These are phyloP conservation scores for Xenops minutus DNA, from an alignment of 2,797 vertebrate species.

Conservation along the genomic window DNA sequence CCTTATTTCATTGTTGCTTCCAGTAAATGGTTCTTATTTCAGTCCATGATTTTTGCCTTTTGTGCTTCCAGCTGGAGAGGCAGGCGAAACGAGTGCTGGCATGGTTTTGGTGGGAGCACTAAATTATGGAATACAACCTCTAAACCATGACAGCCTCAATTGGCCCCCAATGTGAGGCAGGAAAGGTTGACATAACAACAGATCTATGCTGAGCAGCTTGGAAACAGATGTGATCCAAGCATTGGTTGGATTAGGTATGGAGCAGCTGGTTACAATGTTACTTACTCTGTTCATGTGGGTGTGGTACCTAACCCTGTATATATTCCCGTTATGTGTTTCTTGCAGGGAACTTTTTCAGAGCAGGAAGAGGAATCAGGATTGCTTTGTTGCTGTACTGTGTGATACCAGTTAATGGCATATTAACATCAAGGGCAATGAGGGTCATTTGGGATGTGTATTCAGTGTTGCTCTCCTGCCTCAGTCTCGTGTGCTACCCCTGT, in stretches of 20 bases:
- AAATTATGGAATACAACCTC: background rate
- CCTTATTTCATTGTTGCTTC: background rate
- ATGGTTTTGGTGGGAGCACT: rapidly evolving
- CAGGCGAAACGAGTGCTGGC: rapidly evolving
- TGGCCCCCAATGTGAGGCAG: rapidly evolving
- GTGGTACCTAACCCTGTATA: background rate
- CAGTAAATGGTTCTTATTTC: background rate
- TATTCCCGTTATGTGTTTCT: background rate
- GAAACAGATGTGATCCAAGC: background rate
- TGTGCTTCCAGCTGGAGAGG: background rate
- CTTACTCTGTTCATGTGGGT: background rate
- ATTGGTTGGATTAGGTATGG: background rate
- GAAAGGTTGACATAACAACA: background rate
- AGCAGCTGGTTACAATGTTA: background rate
- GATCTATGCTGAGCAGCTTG: background rate
- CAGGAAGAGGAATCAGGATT: background rate
- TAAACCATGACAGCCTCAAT: rapidly evolving
- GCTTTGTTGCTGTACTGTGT: background rate
- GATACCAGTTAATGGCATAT: background rate
- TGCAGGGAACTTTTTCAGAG: rapidly evolving
- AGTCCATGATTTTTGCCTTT: rapidly evolving
- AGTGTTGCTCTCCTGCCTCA: background rate
- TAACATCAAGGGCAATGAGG: background rate
- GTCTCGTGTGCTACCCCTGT: background rate
- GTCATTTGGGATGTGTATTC: background rate